Evolutionary conservation across 2,888 invertebrate genomes (phyloP), one percentile per base, ranked within the genome.

Genomic region (Micoletzkya japonica): DNA sequence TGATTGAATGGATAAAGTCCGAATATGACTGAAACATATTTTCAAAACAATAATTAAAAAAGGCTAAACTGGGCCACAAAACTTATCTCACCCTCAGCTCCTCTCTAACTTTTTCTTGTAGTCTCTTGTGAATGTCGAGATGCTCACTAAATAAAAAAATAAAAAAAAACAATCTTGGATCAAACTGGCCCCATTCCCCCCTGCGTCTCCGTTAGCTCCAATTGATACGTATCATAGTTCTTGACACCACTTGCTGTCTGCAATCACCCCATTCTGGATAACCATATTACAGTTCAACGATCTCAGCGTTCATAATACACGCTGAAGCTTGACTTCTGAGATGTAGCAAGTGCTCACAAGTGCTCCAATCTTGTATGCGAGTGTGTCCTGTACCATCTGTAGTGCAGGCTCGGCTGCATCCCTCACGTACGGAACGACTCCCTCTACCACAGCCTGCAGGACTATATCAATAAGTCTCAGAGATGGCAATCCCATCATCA

Each of bases 401-500:
- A 64, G 32, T n/a, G 37, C 37, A 34, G 64, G 64, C 24, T 64
- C 64, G 14, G 64, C 37, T 4, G 34, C 64, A 10, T 64, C 52
- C n/a, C 64, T 32, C 50, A 54, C 26, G 37, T 34, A 66, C 2
- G 56, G 66, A 37, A 66, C 44, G 28, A 66, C 34, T 54, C 56
- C 37, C 26, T 66, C 66, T 4, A 44, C 44, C n/a, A 66, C n/a
- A 37, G 36, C 56, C 66, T 66, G 37, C 52, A 66, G 17, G 1
- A 39, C 34, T 26, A 56, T 39, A 36, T 56, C 39, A 56, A 36
- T 20, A 7, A 7, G 37, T 14, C 4, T 44, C 26, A 37, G 20
- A 36, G 6, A 10, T 24, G n/a, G 26, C 7, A 37, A 52, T 6
- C 0, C 54, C 17, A n/a, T n/a, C n/a, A n/a, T n/a, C n/a, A n/a